A percentile compares a stretch with the other conserved stretches of the same genome.
Conservation (phyloP, 2,888 invertebrate genomes). For the Hirtodrosophila cameraria region DNA sequence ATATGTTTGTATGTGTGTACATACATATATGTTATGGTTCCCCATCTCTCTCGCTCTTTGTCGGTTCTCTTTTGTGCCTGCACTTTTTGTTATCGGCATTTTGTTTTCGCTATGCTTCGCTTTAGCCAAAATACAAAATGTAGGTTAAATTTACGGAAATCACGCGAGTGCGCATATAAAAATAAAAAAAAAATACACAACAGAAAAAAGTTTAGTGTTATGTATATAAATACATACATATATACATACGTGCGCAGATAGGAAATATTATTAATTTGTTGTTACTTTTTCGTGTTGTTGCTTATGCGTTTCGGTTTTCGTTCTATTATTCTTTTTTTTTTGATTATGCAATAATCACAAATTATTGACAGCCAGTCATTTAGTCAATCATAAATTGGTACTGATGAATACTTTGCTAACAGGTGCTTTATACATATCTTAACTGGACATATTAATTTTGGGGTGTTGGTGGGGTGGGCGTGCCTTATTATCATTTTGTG, state of each 20-base stretch:
- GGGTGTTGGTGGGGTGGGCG: too few species aligned
- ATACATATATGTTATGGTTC: too few species aligned
- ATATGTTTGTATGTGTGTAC: too few species aligned
- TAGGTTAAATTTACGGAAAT: conserved; percentile 78
- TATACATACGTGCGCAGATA: conserved; percentile 28
- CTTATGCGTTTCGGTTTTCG: conserved; percentile 21
- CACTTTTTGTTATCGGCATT: conserved; percentile 47
- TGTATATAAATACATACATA: conserved; percentile 15
- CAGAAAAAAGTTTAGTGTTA: conserved; percentile 33
- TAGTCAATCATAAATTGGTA: conserved; percentile 24
- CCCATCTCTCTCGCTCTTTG: not conserved
- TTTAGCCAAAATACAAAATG: conserved; percentile 59
- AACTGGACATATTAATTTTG: not conserved
- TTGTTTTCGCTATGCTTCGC: conserved; percentile 45
- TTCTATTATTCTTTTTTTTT: conserved; percentile 43
- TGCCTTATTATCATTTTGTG: conserved; percentile 3
- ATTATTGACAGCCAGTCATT: conserved; percentile 31
- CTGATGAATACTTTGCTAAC: conserved; percentile 10
- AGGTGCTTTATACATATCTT: conserved; percentile 33
- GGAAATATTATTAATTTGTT: conserved; percentile 46
- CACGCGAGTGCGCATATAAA: conserved; percentile 60
- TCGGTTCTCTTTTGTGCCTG: conserved; percentile 17
- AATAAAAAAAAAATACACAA: conserved; percentile 46
- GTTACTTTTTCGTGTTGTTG: conserved; percentile 27
- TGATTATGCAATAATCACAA: conserved; percentile 61